Percentiles rank a stretch among this genome's conserved stretches.
Evolutionary conservation across 2,797 vertebrate genomes (phyloP).

Genomic region (Tenualosa thibaudeaui): DNA sequence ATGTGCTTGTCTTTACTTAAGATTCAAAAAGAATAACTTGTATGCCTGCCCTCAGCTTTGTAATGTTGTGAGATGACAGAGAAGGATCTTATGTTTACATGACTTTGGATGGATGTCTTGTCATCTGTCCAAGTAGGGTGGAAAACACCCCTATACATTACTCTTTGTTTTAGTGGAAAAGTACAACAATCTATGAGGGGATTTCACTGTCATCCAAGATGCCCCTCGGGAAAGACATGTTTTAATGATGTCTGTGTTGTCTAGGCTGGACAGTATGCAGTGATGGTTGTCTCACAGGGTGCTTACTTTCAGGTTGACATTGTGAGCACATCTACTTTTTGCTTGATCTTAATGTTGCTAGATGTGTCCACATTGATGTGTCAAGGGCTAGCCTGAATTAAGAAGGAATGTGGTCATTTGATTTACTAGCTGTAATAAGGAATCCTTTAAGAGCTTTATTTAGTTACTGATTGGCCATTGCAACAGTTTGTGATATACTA

Average conservation of each 20-base stretch:
- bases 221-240: neutral
- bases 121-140: neutral
- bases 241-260: neutral
- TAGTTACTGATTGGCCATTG: too few species aligned
- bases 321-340: neutral
- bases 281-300: neutral
- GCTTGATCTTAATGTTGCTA: constrained; percentile 4
- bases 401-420: neutral
- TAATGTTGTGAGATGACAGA: neutral
- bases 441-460: too few species aligned
- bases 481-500: too few species aligned
- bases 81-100: constrained; percentile 21
- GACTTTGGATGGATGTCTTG: neutral
- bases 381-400: neutral
- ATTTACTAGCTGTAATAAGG: constrained; percentile 16
- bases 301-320: neutral
- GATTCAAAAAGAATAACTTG: neutral
- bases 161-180: neutral
- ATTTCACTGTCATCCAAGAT: neutral
- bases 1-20: constrained; percentile 4
- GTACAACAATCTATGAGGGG: neutral
- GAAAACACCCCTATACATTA: neutral
- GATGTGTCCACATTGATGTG: neutral
- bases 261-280: neutral
- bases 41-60: neutral